Evolutionary conservation across 2,888 invertebrate genomes (phyloP).

Genomic region (Campoplex capitator): DNA sequence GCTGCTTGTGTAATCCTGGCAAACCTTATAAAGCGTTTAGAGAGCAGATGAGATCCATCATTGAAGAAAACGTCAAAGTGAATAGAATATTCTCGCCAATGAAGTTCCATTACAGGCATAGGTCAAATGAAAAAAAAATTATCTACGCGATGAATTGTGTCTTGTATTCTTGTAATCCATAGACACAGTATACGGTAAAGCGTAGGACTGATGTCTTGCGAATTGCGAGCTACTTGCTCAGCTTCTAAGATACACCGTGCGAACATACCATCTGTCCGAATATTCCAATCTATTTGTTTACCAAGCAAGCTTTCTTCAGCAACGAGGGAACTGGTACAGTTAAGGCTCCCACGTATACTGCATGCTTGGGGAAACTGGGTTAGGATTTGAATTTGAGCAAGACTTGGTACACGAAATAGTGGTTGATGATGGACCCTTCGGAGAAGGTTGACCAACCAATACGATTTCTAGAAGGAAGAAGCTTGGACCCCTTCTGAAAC

Average conservation of each 20-base stretch:
- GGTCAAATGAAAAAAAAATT: background rate
- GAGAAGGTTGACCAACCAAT: conserved; percentile 24
- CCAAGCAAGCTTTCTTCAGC: background rate
- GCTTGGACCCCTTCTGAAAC: conserved; percentile 10
- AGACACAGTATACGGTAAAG: background rate
- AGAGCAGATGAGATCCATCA: background rate
- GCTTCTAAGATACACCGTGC: conserved; percentile 1
- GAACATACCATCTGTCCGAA: background rate
- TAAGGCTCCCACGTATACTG: conserved; percentile 30
- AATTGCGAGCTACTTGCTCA: background rate
- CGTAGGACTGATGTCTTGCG: background rate
- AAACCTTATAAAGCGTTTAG: conserved; percentile 15
- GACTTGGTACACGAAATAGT: conserved; percentile 11
- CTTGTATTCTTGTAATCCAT: background rate
- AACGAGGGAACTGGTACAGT: conserved; percentile 27
- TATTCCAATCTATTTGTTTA: conserved; percentile 62
- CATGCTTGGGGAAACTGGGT: conserved; percentile 62
- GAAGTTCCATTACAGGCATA: background rate
- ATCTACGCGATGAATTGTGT: background rate
- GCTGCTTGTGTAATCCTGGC: background rate
- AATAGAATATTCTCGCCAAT: background rate
- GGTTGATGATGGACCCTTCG: background rate
- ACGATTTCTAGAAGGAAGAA: conserved; percentile 32
- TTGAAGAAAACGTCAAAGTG: background rate
- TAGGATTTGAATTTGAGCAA: conserved; percentile 73